phyloP scores from a whole-genome alignment of 92 coral and sea anemone genomes.

The Chrysogorgia sp. region DNA sequence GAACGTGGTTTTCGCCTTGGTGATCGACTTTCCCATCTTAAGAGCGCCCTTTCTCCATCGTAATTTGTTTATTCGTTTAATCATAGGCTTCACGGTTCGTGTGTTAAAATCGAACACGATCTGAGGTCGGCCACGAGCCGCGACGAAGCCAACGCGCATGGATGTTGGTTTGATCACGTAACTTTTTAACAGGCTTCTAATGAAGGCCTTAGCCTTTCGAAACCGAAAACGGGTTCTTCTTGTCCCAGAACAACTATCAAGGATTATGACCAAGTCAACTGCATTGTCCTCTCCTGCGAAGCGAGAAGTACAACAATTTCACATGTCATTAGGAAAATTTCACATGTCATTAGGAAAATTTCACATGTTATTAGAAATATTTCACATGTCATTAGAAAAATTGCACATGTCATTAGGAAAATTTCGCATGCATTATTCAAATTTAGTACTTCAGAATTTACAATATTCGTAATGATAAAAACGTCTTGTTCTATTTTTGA shows the following conservation, averaged over 20 bases:
- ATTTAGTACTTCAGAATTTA: too few species aligned
- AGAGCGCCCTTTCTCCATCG: constrained; percentile 10
- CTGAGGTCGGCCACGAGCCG: neutral
- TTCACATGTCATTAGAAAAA: too few species aligned
- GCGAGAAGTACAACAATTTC: neutral
- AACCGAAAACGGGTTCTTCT: neutral
- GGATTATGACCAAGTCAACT: constrained; percentile 20
- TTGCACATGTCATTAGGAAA: too few species aligned
- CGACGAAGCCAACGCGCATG: constrained; percentile 5
- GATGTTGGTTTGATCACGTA: constrained; percentile 9
- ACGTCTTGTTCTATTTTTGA: neutral
- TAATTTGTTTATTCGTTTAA: neutral
- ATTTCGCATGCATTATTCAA: too few species aligned
- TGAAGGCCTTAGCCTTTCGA: constrained; percentile 3
- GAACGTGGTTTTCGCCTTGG: neutral
- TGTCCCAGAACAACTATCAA: constrained; percentile 15
- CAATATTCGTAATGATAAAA: too few species aligned
- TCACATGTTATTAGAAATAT: too few species aligned
- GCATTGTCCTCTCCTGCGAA: neutral
- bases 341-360: too few species aligned
- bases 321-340: too few species aligned
- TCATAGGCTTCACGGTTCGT: neutral
- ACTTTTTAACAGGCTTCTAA: neutral
- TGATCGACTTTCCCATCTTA: neutral
- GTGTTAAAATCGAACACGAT: constrained; percentile 6